phyloP scores from a whole-genome alignment of 2,113 vertebrate species.

The Ellobius talpinus region DNA sequence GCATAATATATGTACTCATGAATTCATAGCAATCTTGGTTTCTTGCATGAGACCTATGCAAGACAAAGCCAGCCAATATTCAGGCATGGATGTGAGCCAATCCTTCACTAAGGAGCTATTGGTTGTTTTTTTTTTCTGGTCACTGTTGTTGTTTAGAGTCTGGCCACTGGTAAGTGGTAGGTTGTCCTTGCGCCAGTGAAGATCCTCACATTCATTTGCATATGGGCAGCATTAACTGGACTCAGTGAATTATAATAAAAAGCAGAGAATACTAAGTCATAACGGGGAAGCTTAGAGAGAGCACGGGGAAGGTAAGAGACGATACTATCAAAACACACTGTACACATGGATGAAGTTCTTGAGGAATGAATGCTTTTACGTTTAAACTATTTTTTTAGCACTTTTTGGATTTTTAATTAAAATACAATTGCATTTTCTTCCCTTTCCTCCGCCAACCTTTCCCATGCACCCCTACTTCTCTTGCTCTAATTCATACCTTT shows the following conservation, averaged over 20 bases:
- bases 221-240: background rate
- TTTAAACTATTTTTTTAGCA: background rate
- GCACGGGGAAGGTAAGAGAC: too few relatives aligned
- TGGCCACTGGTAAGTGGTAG: background rate
- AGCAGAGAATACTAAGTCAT: background rate
- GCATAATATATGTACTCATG: background rate
- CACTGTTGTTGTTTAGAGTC: background rate
- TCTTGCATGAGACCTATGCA: background rate
- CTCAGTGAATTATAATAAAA: background rate
- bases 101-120: background rate
- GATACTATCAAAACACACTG: background rate
- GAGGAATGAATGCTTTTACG: background rate
- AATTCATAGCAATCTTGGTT: background rate
- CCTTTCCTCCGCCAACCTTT: background rate
- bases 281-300: background rate
- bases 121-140: background rate
- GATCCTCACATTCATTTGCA: background rate
- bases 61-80: background rate
- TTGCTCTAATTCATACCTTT: background rate
- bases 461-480: background rate
- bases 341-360: background rate
- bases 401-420: background rate
- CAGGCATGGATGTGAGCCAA: background rate
- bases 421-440: background rate
- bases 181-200: background rate